Evolutionary conservation across 2,888 invertebrate species (phyloP).

Genomic region (Caenorhabditis sp.): DNA sequence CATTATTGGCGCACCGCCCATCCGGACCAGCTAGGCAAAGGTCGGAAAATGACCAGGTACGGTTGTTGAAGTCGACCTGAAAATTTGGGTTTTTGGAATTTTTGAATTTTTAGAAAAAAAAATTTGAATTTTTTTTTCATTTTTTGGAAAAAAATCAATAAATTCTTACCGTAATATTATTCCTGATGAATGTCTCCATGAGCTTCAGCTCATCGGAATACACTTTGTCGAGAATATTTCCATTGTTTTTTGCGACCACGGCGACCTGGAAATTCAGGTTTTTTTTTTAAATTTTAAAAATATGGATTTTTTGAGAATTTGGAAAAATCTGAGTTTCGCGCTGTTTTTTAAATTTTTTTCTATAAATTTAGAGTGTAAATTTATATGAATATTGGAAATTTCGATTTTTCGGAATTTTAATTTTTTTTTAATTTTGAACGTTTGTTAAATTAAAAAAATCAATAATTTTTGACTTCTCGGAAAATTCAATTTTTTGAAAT

Average conservation of each 20-base stretch:
- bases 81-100: neutral
- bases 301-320: neutral
- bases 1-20: constrained; percentile 71
- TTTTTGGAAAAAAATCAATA: neutral
- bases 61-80: constrained; percentile 63
- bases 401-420: too few relatives aligned
- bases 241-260: constrained; percentile 89
- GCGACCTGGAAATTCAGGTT: constrained; percentile 86
- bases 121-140: neutral
- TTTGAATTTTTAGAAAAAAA: constrained; percentile 1
- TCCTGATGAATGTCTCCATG: constrained; percentile 74
- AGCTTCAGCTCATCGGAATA: constrained; percentile 69
- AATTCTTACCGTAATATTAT: constrained; percentile 68
- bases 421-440: too few relatives aligned
- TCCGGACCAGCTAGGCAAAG: constrained; percentile 72
- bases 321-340: too few relatives aligned
- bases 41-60: constrained; percentile 70
- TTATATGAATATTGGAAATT: too few relatives aligned
- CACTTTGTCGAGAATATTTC: constrained; percentile 89
- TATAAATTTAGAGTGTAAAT: too few relatives aligned
- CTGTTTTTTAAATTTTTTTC: too few relatives aligned
- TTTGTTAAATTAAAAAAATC: neutral
- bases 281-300: neutral
- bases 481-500: too few relatives aligned
- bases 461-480: neutral